Conservation (phyloP, 2,888 invertebrate genomes). For the Frankliniella intonsa region DNA sequence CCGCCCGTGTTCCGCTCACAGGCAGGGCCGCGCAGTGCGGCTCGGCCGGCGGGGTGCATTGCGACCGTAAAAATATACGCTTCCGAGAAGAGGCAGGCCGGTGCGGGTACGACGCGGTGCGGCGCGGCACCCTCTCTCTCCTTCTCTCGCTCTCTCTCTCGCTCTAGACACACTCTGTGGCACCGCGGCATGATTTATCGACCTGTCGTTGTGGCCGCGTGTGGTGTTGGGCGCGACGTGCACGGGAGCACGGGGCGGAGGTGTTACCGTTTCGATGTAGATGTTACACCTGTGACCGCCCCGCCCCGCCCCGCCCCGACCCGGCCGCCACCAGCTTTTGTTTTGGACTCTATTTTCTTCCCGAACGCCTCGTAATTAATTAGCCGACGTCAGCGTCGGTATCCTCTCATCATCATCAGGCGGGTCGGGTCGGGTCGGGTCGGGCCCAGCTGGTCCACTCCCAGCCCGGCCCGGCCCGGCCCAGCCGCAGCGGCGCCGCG, state of each 20-base stretch:
- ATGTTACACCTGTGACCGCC: background rate
- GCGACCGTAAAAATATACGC: conserved; percentile 4
- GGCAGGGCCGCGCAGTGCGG: background rate
- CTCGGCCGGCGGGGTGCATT: background rate
- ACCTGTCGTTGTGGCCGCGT: no score
- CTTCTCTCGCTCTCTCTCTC: no score
- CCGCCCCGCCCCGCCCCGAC: background rate
- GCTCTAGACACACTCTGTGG: no score
- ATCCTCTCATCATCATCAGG: conserved; percentile 18
- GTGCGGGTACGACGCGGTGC: background rate
- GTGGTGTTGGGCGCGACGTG: no score
- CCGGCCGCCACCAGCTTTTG: background rate
- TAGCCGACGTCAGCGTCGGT: conserved; percentile 17
- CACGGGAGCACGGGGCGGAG: background rate
- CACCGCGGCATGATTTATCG: no score
- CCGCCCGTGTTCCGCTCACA: background rate
- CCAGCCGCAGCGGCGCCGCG: background rate
- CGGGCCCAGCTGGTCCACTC: background rate
- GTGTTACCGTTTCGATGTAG: background rate
- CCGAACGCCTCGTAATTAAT: conserved; percentile 12
- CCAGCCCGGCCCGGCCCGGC: background rate
- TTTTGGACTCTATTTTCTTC: conserved; percentile 7
- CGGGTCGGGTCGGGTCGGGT: background rate
- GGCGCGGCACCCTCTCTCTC: background rate
- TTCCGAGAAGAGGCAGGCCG: background rate